Conservation (phyloP, 2,113 vertebrate species). For the Malaclemys terrapin region DNA sequence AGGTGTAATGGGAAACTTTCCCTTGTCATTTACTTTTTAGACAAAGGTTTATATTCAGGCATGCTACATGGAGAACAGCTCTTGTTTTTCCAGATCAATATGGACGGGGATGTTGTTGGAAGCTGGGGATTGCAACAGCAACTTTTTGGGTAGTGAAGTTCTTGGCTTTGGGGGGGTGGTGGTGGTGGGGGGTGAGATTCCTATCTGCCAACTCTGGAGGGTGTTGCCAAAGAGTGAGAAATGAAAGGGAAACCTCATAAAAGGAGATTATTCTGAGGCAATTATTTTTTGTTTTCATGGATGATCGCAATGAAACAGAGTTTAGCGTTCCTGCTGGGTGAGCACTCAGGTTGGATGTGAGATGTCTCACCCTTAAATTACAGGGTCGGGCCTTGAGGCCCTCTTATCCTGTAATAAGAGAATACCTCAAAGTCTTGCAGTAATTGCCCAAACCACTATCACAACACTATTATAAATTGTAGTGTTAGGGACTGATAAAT, state of each 20-base stretch:
- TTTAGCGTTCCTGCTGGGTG: background rate
- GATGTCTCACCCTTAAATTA: background rate
- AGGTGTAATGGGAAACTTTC: background rate
- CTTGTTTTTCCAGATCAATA: background rate
- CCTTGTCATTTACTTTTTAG: background rate
- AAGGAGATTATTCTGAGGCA: background rate
- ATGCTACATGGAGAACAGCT: background rate
- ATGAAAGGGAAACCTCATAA: background rate
- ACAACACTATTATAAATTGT: background rate
- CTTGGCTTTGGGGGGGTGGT: background rate
- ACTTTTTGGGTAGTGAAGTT: background rate
- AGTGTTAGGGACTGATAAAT: background rate
- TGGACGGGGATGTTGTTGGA: background rate
- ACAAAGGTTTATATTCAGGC: constrained; percentile 25
- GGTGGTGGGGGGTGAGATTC: background rate
- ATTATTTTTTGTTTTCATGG: background rate
- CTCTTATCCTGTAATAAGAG: background rate
- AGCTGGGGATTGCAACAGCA: background rate
- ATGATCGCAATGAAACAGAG: background rate
- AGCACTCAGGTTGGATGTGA: background rate
- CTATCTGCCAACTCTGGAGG: background rate
- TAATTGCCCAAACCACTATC: background rate
- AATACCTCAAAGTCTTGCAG: background rate
- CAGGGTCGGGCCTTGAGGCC: background rate
- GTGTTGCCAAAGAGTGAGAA: background rate